Evolutionary conservation across 1,140 invertebrate species (phyloP).

Genomic region (Ceratosolen solmsi): DNA sequence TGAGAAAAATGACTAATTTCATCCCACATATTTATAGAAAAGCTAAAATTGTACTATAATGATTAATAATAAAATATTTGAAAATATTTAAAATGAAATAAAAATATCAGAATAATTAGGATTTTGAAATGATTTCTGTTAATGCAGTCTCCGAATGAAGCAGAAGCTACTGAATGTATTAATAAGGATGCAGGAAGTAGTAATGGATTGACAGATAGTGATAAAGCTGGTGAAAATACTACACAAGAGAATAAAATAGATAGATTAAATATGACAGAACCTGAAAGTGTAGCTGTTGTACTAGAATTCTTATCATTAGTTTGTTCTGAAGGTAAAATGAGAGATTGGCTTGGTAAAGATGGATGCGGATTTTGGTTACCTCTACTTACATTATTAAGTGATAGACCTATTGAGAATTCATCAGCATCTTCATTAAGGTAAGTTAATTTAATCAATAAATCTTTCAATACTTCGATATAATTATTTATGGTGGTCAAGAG

Average conservation of each 20-base stretch:
- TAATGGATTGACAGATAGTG: slow-evolving; percentile 70
- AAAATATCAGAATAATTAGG: too few species aligned
- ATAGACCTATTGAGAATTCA: slow-evolving; percentile 70
- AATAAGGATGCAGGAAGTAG: slow-evolving; percentile 7
- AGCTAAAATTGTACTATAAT: too few species aligned
- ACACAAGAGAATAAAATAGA: slow-evolving; percentile 44
- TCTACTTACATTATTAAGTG: slow-evolving; percentile 83
- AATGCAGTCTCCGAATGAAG: background rate
- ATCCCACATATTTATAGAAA: too few species aligned
- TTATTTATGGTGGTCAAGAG: too few species aligned
- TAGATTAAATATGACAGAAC: slow-evolving; percentile 70
- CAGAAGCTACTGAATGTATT: background rate
- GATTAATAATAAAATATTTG: too few species aligned
- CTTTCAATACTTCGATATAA: background rate
- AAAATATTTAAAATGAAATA: background rate
- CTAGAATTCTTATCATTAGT: slow-evolving; percentile 87
- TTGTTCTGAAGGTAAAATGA: slow-evolving; percentile 85
- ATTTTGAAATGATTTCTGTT: background rate
- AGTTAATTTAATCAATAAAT: background rate
- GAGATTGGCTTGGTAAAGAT: slow-evolving; percentile 89
- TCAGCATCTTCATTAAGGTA: slow-evolving; percentile 72
- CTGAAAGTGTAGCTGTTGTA: slow-evolving; percentile 77
- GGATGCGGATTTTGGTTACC: slow-evolving; percentile 89
- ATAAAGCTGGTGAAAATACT: slow-evolving; percentile 67
- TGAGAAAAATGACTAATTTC: too few species aligned